Percentiles rank a stretch among this genome's conserved stretches.
phyloP scores from a whole-genome alignment of 2,888 invertebrate species.

The Stegophylla sp. region DNA sequence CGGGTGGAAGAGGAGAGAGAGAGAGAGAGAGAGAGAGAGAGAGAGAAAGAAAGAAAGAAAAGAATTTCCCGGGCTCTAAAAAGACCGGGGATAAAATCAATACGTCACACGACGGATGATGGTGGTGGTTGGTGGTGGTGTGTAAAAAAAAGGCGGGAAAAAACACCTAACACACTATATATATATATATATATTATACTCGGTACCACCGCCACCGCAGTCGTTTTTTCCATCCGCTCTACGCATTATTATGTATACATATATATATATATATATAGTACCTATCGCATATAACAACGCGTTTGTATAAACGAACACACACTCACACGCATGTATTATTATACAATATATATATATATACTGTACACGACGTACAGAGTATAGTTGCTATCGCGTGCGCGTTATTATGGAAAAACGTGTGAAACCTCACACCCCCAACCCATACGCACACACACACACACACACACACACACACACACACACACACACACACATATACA shows the following conservation, averaged over 20 bases:
- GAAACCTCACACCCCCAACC: neutral
- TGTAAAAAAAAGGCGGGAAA: slow-evolving; percentile 39
- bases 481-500: neutral
- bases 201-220: neutral
- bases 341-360: too few species aligned
- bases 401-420: slow-evolving; percentile 18
- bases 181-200: too few species aligned
- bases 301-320: neutral
- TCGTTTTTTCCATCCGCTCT: neutral
- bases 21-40: neutral
- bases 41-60: slow-evolving; percentile 56
- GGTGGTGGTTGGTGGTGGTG: too few species aligned
- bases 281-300: neutral
- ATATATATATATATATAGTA: neutral
- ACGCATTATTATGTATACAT: neutral
- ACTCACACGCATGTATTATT: neutral
- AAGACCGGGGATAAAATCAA: slow-evolving; percentile 61
- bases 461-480: neutral
- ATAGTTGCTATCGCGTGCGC: slow-evolving; percentile 7
- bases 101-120: slow-evolving; percentile 48
- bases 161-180: slow-evolving; percentile 44
- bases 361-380: neutral
- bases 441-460: neutral
- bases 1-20: neutral
- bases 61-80: slow-evolving; percentile 62